A percentile compares a stretch with the other conserved stretches of the same genome.
phyloP scores from a whole-genome alignment of 2,113 vertebrate species.

The Gambusia holbrooki region DNA sequence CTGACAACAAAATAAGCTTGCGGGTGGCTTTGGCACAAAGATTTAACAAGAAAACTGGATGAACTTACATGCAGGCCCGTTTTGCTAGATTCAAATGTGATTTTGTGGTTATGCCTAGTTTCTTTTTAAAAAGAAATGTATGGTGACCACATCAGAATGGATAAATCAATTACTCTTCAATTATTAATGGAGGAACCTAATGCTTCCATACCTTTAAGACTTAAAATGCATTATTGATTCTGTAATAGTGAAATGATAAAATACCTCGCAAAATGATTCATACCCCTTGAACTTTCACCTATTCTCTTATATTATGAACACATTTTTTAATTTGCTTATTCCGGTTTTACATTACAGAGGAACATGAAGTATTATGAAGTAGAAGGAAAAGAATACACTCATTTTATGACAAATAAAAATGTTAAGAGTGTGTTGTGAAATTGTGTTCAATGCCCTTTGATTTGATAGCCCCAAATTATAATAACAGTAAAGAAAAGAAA shows the following conservation, averaged over 20 bases:
- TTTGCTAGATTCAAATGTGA: background rate
- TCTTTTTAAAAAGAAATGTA: background rate
- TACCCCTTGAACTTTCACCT: background rate
- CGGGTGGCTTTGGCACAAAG: too few species aligned
- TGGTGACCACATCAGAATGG: background rate
- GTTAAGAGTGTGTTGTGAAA: background rate
- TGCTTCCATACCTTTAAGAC: slow-evolving; percentile 23
- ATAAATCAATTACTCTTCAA: background rate
- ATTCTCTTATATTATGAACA: background rate
- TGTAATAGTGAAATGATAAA: background rate
- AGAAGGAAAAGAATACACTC: background rate
- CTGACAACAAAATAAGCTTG: background rate
- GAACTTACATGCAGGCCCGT: background rate
- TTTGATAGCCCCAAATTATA: background rate
- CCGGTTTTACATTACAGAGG: background rate
- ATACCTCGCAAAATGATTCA: background rate
- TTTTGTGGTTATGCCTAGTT: background rate
- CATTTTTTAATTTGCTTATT: background rate
- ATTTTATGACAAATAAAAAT: background rate
- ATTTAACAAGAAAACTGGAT: too few species aligned
- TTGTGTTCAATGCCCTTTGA: background rate
- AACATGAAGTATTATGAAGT: background rate
- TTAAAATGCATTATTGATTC: slow-evolving; percentile 2
- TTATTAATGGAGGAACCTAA: slow-evolving; percentile 45
- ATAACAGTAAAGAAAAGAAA: background rate